Percentiles rank a stretch among this genome's conserved stretches.
Conservation (phyloP, 2,113 vertebrate genomes). For the Tylochromis polylepis region DNA sequence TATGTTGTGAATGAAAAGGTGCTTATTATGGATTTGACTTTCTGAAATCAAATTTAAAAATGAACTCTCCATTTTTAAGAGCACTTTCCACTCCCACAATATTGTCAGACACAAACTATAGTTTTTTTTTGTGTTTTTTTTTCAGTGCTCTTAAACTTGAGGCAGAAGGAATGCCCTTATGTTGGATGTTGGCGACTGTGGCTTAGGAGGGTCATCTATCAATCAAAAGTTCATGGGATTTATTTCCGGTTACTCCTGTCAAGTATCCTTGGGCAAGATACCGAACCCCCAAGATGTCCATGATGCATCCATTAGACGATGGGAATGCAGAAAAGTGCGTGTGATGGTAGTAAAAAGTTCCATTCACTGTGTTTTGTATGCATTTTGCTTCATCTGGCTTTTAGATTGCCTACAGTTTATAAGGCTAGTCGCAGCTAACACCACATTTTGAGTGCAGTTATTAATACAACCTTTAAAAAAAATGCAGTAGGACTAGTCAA, state of each 20-base stretch:
- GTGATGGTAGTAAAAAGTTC: not conserved
- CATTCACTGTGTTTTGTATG: rapidly evolving
- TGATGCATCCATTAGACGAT: not conserved
- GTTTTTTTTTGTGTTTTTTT: not conserved
- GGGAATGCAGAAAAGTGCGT: not conserved
- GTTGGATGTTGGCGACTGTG: not conserved
- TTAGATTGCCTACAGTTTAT: not conserved
- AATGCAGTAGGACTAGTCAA: not conserved
- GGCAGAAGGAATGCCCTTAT: not conserved
- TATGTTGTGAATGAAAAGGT: not conserved
- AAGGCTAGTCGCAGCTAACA: not conserved
- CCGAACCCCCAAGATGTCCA: not conserved
- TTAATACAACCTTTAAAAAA: not conserved
- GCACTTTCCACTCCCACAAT: not conserved
- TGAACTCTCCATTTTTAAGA: too few relatives aligned
- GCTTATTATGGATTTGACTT: too few relatives aligned
- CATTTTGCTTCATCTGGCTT: not conserved
- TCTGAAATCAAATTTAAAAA: too few relatives aligned
- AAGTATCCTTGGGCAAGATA: not conserved
- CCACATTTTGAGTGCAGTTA: not conserved
- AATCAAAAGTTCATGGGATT: too few relatives aligned
- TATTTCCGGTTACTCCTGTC: too few relatives aligned
- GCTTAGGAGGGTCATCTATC: not conserved
- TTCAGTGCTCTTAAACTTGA: not conserved
- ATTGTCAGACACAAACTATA: not conserved